Percentiles rank a stretch among this genome's conserved stretches.
phyloP scores from a whole-genome alignment of 2,888 invertebrate genomes.

The Campopleginae sp. region DNA sequence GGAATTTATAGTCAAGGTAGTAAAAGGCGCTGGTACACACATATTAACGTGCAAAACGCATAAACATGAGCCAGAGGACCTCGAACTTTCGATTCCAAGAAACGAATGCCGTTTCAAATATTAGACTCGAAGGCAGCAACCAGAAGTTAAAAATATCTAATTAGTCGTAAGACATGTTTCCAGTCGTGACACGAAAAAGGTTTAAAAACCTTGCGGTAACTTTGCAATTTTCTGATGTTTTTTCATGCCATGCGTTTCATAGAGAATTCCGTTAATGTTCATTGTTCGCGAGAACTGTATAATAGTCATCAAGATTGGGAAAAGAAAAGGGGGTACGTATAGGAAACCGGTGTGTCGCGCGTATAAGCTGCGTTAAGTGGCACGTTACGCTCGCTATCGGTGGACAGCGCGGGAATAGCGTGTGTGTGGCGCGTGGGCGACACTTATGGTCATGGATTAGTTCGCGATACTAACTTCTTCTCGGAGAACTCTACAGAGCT shows the following conservation, averaged over 20 bases:
- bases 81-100: constrained; percentile 36
- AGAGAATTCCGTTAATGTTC: constrained; percentile 20
- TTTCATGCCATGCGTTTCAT: background rate
- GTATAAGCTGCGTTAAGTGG: constrained; percentile 60
- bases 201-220: background rate
- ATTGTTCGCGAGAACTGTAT: constrained; percentile 36
- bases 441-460: constrained; percentile 73
- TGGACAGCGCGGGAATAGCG: constrained; percentile 36
- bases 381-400: constrained; percentile 62
- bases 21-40: constrained; percentile 42
- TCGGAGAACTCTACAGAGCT: constrained; percentile 8
- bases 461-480: constrained; percentile 58
- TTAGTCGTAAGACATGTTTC: background rate
- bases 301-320: constrained; percentile 22
- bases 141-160: background rate
- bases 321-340: constrained; percentile 48
- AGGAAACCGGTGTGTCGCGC: constrained; percentile 47
- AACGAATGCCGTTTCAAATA: background rate
- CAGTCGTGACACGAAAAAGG: background rate
- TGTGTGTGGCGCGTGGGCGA: constrained; percentile 70
- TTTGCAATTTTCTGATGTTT: background rate
- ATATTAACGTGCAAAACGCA: constrained; percentile 17
- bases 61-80: constrained; percentile 26
- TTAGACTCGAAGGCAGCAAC: background rate
- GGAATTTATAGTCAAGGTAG: constrained; percentile 62